phyloP scores from a whole-genome alignment of 2,113 vertebrate genomes.

The Monarcha castaneiventris region DNA sequence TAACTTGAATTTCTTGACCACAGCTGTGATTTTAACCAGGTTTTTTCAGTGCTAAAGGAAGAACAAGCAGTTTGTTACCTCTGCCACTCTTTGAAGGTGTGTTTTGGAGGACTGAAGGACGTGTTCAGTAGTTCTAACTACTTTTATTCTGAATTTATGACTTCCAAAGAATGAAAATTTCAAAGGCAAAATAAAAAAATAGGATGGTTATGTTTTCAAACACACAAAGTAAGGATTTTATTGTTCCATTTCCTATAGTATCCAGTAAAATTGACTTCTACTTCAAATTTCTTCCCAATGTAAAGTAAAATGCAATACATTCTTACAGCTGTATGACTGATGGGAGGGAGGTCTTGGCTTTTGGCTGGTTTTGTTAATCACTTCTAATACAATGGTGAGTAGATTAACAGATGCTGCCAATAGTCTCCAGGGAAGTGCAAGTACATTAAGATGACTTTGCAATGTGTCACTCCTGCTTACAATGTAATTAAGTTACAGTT shows the following conservation, averaged over 20 bases:
- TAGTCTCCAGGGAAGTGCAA: constrained; percentile 6
- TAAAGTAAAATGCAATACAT: background rate
- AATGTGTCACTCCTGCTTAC: constrained; percentile 38
- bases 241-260: background rate
- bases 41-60: background rate
- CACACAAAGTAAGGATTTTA: background rate
- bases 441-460: constrained; percentile 61
- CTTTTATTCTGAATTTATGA: background rate
- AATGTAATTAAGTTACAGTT: constrained; percentile 45
- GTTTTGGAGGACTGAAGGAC: background rate
- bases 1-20: background rate
- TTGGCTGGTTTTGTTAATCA: constrained; percentile 12
- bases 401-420: constrained; percentile 45
- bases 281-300: background rate
- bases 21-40: background rate
- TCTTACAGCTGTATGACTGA: background rate
- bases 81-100: background rate
- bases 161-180: background rate
- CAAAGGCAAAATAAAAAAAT: background rate
- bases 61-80: background rate
- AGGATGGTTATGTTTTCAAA: background rate
- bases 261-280: background rate
- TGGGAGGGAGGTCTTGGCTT: background rate
- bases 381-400: constrained; percentile 45
- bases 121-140: background rate